Evolutionary conservation across 1,140 invertebrate species (phyloP).

Genomic region (Rhagoletis pomonella): DNA sequence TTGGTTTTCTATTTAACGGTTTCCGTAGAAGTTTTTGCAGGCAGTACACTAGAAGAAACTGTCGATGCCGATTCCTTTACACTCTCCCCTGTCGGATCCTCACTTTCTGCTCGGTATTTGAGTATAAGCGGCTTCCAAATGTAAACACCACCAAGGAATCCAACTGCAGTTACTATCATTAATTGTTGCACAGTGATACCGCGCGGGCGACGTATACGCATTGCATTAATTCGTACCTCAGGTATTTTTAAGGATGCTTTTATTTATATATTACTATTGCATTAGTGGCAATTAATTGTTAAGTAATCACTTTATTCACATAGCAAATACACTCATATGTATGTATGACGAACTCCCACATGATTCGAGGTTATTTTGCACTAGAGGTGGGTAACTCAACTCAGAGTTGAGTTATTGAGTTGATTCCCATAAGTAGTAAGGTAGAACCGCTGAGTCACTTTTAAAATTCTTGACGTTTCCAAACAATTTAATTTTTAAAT

Average conservation of each 20-base stretch:
- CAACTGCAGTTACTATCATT: constrained; percentile 72
- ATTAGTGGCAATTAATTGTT: not conserved
- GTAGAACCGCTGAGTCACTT: too few relatives aligned
- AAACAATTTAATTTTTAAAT: too few relatives aligned
- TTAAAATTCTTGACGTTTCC: too few relatives aligned
- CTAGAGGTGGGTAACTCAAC: not conserved
- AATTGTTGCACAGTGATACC: constrained; percentile 72
- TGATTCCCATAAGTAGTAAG: too few relatives aligned
- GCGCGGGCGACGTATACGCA: constrained; percentile 73
- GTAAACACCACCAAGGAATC: constrained; percentile 71
- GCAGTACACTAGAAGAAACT: constrained; percentile 12
- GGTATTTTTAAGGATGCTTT: not conserved
- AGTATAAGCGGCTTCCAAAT: constrained; percentile 73
- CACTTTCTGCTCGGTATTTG: constrained; percentile 62
- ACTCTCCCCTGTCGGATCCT: not conserved
- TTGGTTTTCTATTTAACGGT: not conserved
- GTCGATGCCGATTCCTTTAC: not conserved
- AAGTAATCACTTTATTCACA: not conserved
- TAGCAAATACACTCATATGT: not conserved
- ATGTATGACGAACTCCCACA: not conserved
- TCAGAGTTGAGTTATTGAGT: too few relatives aligned
- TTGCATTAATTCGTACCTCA: constrained; percentile 55
- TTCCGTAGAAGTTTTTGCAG: not conserved
- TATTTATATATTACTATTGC: not conserved
- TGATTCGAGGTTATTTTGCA: constrained; percentile 16